These are phyloP conservation scores for Idaea aversata DNA, from an alignment of 2,888 invertebrate genomes.

Conservation along the genomic window DNA sequence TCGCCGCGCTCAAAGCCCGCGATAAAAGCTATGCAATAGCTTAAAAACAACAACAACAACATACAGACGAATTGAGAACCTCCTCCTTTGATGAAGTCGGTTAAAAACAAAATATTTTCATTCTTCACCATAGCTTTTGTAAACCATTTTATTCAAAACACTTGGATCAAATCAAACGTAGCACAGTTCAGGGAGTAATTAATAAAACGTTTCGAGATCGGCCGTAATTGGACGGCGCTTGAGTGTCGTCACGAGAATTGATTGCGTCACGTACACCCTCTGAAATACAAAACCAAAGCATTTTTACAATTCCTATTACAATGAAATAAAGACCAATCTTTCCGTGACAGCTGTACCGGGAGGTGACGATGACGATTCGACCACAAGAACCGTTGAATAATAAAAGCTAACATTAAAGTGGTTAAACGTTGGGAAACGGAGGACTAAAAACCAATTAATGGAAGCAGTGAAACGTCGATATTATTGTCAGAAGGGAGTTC, in stretches of 20 bases:
- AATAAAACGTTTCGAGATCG: slow-evolving; percentile 57
- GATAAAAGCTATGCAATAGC: no score
- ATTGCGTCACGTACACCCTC: slow-evolving; percentile 46
- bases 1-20: no score
- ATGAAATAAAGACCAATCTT: slow-evolving; percentile 25
- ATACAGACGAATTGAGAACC: no score
- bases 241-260: slow-evolving; percentile 49
- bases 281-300: slow-evolving; percentile 13
- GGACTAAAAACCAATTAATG: slow-evolving; percentile 18
- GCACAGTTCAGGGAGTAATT: slow-evolving; percentile 55
- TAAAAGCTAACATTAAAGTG: slow-evolving; percentile 52
- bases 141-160: slow-evolving; percentile 16
- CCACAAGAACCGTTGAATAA: slow-evolving; percentile 61
- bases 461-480: slow-evolving; percentile 19
- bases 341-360: slow-evolving; percentile 6
- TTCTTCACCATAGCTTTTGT: neutral
- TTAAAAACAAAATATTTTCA: no score
- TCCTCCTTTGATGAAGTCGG: no score
- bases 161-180: slow-evolving; percentile 27
- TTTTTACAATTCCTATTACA: slow-evolving; percentile 22
- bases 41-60: no score
- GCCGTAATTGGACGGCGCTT: slow-evolving; percentile 65
- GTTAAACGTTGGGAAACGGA: slow-evolving; percentile 44
- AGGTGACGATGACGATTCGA: slow-evolving; percentile 51
- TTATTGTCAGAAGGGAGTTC: slow-evolving; percentile 12